Conservation (phyloP, 2,797 vertebrate genomes). For the Crotalus adamanteus region DNA sequence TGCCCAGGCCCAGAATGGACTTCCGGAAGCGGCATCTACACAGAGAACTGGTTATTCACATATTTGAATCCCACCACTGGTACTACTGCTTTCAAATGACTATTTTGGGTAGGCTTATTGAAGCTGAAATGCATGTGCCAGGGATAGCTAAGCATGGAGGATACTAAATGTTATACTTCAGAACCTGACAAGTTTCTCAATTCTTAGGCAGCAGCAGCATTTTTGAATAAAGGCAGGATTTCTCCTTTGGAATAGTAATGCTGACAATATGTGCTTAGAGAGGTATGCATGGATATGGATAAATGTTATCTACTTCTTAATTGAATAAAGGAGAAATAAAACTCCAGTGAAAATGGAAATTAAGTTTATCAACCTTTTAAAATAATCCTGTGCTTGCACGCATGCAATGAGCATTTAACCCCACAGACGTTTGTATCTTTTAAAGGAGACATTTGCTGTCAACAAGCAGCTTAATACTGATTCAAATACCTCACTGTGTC, state of each 20-base stretch:
- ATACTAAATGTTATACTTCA: background rate
- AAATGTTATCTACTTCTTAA: background rate
- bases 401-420: slow-evolving; percentile 1
- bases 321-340: background rate
- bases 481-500: slow-evolving; percentile 6
- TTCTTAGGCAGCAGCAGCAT: background rate
- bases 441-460: background rate
- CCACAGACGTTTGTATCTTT: background rate
- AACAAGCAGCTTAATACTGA: background rate
- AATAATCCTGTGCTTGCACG: background rate
- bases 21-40: too few relatives aligned
- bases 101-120: background rate
- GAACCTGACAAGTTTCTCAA: background rate
- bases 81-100: background rate
- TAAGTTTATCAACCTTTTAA: background rate
- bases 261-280: background rate
- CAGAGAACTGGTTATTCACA: too few relatives aligned
- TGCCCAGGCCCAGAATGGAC: too few relatives aligned
- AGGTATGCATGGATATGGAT: background rate
- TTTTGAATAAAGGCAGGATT: background rate
- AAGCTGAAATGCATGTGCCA: background rate
- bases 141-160: background rate
- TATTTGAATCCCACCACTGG: too few relatives aligned
- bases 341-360: fast-evolving
- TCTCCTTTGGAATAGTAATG: slow-evolving; percentile 3